Evolutionary conservation across 2,113 vertebrate species (phyloP), one percentile per base, ranked within the genome.

Genomic region (Mesembrinibis cayennensis): DNA sequence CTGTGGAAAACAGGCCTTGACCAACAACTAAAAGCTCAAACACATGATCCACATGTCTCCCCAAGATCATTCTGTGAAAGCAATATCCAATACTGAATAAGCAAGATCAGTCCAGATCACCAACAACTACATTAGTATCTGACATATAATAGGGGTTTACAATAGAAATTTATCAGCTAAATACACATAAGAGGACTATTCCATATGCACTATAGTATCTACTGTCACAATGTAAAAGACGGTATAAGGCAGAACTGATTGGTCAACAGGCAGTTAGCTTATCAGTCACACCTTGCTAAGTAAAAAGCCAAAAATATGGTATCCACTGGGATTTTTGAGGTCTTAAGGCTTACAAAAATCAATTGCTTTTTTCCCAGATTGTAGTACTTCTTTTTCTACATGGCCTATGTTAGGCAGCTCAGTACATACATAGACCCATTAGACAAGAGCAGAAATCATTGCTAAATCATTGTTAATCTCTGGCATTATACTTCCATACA

Each of bases 371-470:
- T 82, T 78, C 53, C 34, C 44, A 82, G 42, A 78, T 47, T 2
- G 2, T 72, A 62, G 11, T 66, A 52, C 50, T 52, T 82, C 27
- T 80, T 49, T 42, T 66, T 73, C 53, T 49, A 34, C 6, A 7
- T 4, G 15, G 52, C n/a, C 40, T 49, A 11, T 5, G 17, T 47
- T 62, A 69, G 27, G 30, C 55, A 92, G 34, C 32, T 73, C 30
- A 63, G 34, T 52, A 63, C 42, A 44, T 10, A 40, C 0, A 0
- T 4, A 52, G 22, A 79, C 32, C 6, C n/a, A 27, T n/a, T 61
- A 65, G 23, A 71, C 5, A 67, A 59, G 27, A 38, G 38, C 42
- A 73, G 38, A 82, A 95, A 92, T 53, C 22, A 59, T 30, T 78
- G n/a, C 11, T 63, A 78, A 80, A 59, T 58, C n/a, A 29, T 53